Evolutionary conservation across 2,888 invertebrate species (phyloP).

Genomic region (Limnephilus rhombicus): DNA sequence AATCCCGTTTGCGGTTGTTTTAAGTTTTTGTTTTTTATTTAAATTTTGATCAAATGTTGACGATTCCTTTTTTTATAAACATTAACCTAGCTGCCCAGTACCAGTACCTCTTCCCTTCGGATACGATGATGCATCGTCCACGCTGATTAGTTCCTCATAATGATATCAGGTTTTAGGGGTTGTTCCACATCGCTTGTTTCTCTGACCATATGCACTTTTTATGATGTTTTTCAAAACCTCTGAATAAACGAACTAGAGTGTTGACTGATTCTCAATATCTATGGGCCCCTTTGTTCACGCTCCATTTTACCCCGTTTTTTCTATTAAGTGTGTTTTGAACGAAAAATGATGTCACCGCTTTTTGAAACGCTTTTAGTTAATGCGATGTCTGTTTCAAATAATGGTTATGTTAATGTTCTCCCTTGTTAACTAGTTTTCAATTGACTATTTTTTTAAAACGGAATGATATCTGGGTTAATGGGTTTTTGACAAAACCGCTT

Average conservation of each 20-base stretch:
- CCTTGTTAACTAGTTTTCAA: conserved; percentile 10
- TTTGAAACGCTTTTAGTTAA: conserved; percentile 31
- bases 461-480: conserved; percentile 10
- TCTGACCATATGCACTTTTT: conserved; percentile 37
- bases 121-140: conserved; percentile 53
- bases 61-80: not conserved
- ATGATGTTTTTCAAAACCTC: conserved; percentile 53
- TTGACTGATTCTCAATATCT: conserved; percentile 59
- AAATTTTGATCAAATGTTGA: not conserved
- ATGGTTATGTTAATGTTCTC: not conserved
- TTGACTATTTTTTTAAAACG: not conserved
- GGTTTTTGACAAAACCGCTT: conserved; percentile 16
- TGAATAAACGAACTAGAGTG: conserved; percentile 59
- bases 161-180: conserved; percentile 61
- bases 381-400: conserved; percentile 21
- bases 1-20: not conserved
- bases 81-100: not conserved
- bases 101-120: not conserved
- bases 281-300: conserved; percentile 46
- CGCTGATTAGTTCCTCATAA: conserved; percentile 64
- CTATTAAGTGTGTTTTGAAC: conserved; percentile 44
- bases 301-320: conserved; percentile 46
- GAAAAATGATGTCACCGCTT: conserved; percentile 51
- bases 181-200: conserved; percentile 44
- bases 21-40: no score